A percentile compares a stretch with the other conserved stretches of the same genome.
These are phyloP conservation scores for Biston betularia DNA, from an alignment of 2,888 invertebrate species.

Conservation along the genomic window DNA sequence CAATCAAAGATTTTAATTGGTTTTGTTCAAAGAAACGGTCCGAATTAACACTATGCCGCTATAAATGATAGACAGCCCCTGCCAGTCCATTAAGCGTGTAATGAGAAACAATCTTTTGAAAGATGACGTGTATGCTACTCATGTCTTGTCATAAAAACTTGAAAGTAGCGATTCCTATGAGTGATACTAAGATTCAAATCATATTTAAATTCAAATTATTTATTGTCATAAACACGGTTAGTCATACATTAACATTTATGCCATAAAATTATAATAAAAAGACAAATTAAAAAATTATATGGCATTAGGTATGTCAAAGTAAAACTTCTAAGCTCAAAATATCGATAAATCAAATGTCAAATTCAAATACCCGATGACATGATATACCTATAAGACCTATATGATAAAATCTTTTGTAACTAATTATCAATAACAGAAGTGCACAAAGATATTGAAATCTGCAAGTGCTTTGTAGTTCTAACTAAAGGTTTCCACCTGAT, in stretches of 20 bases:
- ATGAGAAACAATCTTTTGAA: conserved; percentile 18
- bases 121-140: background rate
- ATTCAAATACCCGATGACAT: too few species aligned
- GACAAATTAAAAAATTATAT: too few species aligned
- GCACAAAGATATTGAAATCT: background rate
- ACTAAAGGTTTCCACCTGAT: conserved; percentile 5
- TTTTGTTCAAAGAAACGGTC: conserved; percentile 23
- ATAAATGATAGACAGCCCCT: conserved; percentile 25
- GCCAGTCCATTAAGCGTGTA: conserved; percentile 25
- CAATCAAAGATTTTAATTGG: conserved; percentile 32
- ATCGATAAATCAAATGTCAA: too few species aligned
- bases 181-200: background rate
- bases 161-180: background rate
- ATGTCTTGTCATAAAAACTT: background rate
- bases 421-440: too few species aligned
- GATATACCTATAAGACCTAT: too few species aligned
- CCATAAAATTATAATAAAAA: too few species aligned
- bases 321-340: too few species aligned
- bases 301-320: too few species aligned
- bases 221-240: too few species aligned
- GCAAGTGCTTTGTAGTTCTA: background rate
- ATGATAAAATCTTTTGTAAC: too few species aligned
- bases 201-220: too few species aligned
- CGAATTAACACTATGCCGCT: conserved; percentile 10
- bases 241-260: too few species aligned